Base-by-base conservation (phyloP, 2,113 vertebrate species). In the Zosterops japonicus region DNA sequence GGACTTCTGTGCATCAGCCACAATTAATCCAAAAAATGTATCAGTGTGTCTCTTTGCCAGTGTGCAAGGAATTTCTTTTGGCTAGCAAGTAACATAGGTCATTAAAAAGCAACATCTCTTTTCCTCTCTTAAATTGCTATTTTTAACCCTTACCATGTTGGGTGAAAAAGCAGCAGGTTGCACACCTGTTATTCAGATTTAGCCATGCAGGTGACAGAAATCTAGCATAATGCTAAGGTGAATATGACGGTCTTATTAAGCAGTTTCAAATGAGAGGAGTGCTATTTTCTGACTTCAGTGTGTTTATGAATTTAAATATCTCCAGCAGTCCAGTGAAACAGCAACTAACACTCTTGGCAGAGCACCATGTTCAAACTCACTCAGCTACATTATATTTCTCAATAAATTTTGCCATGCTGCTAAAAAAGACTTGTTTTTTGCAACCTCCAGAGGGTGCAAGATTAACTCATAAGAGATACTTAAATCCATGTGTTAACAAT, bases 401-500 rank as follows among this genome's bases (percentile, higher is more conserved):
- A 41, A 28, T 33, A 49, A 25, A 64, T 61, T 67, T 92, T 93
- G 42, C 47, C 64, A 85, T 53, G 35, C 74, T 78, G 29, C 11
- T 69, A 25, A 39, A 86, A 86, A 75, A 21, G 33, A 47, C 60
- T 88, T 13, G 85, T 88, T 50, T 85, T 95, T 70, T 82, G 80
- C 87, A 71, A 22, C 72, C 65, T 90, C 74, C 78, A 77, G 72
- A 85, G 87, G 25, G 31, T 39, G 52, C 29, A 91, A 85, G 80
- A 83, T 87, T 91, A 95, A 95, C 70, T 95, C 55, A 49, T 87
- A 69, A 71, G 83, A 94, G 70, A 69, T 83, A 65, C 71, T 90
- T 88, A 87, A 93, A 93, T 29, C 20, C 80, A 39, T 36, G 22
- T 64, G 27, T 75, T 90, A 97, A 90, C 78, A 86, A 88, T 94